Base-by-base conservation (phyloP, 1,140 invertebrate genomes). In the Zelostemma sp. region DNA sequence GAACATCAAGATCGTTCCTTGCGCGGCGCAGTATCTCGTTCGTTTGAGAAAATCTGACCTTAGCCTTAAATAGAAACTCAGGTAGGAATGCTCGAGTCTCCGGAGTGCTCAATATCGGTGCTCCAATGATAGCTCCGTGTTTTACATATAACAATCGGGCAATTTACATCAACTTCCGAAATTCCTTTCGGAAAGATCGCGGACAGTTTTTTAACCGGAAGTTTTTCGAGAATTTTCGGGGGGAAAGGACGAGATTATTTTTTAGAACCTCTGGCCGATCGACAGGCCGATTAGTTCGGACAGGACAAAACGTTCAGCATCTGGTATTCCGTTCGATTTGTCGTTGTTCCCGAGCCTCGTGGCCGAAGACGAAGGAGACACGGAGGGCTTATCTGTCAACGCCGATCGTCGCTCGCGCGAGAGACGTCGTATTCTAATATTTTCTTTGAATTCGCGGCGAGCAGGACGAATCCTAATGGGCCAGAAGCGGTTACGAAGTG, bases 381-480 rank as follows among this genome's bases (percentile, higher is more conserved):
- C 14, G 16, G 8, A 6, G 11, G 48, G 38, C 60, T 80, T 76
- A 77, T 80, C 68, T 62, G 71, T 61, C 70, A 73, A 80, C 79
- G 72, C 67, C 72, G 54, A 51, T 68, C 67, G 67, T 33, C 35
- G 40, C 16, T 48, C 51, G 28, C 35, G 9, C 35, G 45, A 35
- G 45, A 57, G 38, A 15, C 69, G 76, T 72, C 56, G 75, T 83
- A 82, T 83, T 84, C 73, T 80, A 82, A 82, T 82, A 82, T 74
- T 76, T 83, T 77, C 78, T 72, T 72, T 74, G 80, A 81, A 84
- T 74, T 77, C 63, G 64, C 68, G 59, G 63, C 71, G 64, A 66
- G 55, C 72, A 68, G 53, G 49, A 68, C 68, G 69, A 77, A 80
- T 81, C 78, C 73, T 48, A 58, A 55, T 75, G 64, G 60, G 66